Evolutionary conservation across 2,888 invertebrate species (phyloP).

Genomic region (Campoplex nolae): DNA sequence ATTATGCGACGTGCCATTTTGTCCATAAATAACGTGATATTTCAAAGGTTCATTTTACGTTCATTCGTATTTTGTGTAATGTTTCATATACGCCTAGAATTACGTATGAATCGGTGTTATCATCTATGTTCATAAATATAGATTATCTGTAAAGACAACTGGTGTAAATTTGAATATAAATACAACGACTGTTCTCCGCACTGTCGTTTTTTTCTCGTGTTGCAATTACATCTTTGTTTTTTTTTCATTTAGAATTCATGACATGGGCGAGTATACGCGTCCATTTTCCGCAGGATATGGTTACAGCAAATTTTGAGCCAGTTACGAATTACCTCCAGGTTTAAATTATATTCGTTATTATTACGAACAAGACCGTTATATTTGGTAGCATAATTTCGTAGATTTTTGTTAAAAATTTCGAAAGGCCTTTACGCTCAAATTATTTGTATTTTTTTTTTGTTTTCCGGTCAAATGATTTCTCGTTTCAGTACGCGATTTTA

Average conservation of each 20-base stretch:
- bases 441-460: neutral
- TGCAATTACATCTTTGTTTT: neutral
- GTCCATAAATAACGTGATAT: neutral
- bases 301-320: neutral
- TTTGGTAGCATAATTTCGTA: neutral
- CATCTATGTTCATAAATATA: neutral
- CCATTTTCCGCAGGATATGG: neutral
- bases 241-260: neutral
- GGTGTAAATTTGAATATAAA: neutral
- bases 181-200: neutral
- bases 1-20: neutral
- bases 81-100: neutral
- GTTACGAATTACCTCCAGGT: neutral
- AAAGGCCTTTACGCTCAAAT: neutral
- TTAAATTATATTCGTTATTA: neutral
- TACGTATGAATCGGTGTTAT: neutral
- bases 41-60: no score
- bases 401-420: neutral
- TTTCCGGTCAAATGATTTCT: conserved; percentile 28
- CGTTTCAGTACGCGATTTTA: conserved; percentile 44
- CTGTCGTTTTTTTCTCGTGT: neutral
- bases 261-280: neutral
- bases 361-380: neutral
- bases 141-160: neutral
- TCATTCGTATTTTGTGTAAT: neutral